Evolutionary conservation across 2,797 vertebrate genomes (phyloP).

Genomic region (Amblyraja radiata): DNA sequence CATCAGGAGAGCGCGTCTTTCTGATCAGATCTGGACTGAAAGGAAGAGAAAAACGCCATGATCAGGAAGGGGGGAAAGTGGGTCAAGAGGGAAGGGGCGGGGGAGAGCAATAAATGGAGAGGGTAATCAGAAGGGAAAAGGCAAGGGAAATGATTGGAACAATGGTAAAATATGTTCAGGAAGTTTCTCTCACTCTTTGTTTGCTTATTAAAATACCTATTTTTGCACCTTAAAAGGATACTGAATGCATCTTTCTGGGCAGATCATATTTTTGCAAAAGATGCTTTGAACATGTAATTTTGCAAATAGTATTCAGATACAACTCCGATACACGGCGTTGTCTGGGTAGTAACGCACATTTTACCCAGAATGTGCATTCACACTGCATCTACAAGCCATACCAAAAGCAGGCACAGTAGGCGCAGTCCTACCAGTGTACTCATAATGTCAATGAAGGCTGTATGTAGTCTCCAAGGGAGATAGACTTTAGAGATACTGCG

Average conservation of each 20-base stretch:
- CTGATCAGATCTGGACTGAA: too few relatives aligned
- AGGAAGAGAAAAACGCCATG: too few relatives aligned
- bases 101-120: neutral
- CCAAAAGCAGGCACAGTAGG: neutral
- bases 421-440: neutral
- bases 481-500: too few relatives aligned
- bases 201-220: too few relatives aligned
- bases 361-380: neutral
- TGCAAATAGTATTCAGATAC: neutral
- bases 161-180: neutral
- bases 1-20: too few relatives aligned
- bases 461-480: neutral
- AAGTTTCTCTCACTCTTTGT: neutral
- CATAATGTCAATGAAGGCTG: neutral
- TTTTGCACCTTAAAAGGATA: neutral
- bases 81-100: too few relatives aligned
- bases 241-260: neutral
- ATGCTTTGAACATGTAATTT: neutral
- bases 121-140: neutral
- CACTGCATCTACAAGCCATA: neutral
- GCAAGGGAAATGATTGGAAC: neutral
- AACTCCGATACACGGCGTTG: neutral
- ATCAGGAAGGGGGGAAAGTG: too few relatives aligned
- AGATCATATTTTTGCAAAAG: neutral
- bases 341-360: too few relatives aligned